Evolutionary conservation across 1,140 invertebrate genomes (phyloP).

Genomic region (Diorhabda carinulata): DNA sequence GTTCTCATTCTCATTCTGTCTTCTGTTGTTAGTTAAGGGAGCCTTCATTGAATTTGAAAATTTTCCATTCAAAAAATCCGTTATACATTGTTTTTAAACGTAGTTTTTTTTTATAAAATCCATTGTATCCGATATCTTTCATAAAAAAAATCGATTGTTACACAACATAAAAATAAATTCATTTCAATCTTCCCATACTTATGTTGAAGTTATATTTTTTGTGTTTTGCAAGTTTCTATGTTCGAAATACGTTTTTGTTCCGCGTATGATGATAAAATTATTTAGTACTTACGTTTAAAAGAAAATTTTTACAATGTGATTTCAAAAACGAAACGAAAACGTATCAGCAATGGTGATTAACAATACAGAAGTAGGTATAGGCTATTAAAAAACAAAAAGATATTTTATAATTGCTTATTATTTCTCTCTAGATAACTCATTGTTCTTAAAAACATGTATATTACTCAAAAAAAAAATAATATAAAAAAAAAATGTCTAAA

Average conservation of each 20-base stretch:
- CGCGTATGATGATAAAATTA: neutral
- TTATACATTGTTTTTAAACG: too few species aligned
- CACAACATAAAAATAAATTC: too few species aligned
- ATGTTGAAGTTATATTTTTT: too few species aligned
- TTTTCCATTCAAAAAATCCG: too few species aligned
- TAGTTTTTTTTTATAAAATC: too few species aligned
- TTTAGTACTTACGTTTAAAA: conserved; percentile 7
- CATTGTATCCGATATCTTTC: too few species aligned
- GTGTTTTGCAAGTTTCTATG: conserved; percentile 4
- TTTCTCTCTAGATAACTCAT: conserved; percentile 28
- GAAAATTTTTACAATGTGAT: conserved; percentile 40
- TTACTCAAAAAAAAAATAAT: conserved; percentile 15
- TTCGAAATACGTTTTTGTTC: conserved; percentile 19
- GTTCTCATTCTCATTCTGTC: too few species aligned
- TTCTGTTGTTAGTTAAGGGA: too few species aligned
- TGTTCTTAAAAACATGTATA: conserved; percentile 16
- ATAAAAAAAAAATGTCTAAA: conserved; percentile 11
- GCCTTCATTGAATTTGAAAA: too few species aligned
- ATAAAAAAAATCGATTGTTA: too few species aligned
- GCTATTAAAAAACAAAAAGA: conserved; percentile 21
- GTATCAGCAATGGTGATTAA: conserved; percentile 49
- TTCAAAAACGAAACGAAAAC: conserved; percentile 46
- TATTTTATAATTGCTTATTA: conserved; percentile 36
- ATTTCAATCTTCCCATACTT: too few species aligned
- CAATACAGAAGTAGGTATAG: conserved; percentile 34